These are phyloP conservation scores for Muricea muricata DNA, from an alignment of 92 coral and sea anemone species.

Conservation along the genomic window DNA sequence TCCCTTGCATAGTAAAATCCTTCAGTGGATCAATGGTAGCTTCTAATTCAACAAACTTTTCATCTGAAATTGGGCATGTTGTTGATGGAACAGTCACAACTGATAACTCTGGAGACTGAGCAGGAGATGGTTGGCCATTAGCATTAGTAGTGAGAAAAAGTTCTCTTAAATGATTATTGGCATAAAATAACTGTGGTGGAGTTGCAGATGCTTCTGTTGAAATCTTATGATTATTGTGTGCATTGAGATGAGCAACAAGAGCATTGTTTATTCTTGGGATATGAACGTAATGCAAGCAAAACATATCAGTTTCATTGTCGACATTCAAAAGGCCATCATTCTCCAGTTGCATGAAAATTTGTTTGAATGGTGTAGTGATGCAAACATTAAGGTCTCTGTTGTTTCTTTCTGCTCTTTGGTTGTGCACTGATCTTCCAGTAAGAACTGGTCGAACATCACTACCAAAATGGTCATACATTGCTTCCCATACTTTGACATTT, in stretches of 20 bases:
- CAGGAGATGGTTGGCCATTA: not conserved
- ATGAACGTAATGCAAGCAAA: conserved; percentile 1
- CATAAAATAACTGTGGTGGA: conserved; percentile 1
- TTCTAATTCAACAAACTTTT: not conserved
- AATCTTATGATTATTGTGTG: conserved; percentile 10
- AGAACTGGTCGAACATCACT: not conserved
- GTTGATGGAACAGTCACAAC: conserved; percentile 1
- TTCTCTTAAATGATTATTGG: not conserved
- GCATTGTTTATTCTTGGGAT: conserved; percentile 7
- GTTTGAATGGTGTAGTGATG: conserved; percentile 14
- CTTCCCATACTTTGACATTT: conserved; percentile 53
- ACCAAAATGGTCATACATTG: conserved; percentile 38
- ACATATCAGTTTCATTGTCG: not conserved
- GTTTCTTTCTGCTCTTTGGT: not conserved
- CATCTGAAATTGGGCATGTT: not conserved
- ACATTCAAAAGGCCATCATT: not conserved
- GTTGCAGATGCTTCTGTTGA: conserved; percentile 12
- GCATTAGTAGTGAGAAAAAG: not conserved
- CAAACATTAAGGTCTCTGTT: conserved; percentile 12
- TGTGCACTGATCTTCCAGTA: conserved; percentile 7
- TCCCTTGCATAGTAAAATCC: too few species aligned
- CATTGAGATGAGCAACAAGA: not conserved
- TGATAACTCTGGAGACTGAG: not conserved
- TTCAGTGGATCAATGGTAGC: conserved; percentile 12
- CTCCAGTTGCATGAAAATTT: not conserved